These are phyloP conservation scores for Eidolon helvum DNA, from an alignment of 2,113 vertebrate genomes.

Conservation along the genomic window DNA sequence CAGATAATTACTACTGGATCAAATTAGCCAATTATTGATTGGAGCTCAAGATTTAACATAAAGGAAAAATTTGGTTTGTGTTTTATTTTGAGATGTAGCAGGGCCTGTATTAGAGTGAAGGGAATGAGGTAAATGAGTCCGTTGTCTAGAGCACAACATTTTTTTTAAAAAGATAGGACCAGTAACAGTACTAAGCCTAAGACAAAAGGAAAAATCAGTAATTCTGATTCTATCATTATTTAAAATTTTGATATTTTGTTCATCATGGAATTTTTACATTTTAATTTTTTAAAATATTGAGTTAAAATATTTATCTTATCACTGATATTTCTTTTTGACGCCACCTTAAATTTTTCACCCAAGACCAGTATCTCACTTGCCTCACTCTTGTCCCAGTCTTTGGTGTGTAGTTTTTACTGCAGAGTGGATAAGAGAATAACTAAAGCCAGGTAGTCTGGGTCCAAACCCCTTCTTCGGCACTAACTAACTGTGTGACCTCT, in stretches of 20 bases:
- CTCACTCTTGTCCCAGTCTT: not conserved
- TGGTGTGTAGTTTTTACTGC: not conserved
- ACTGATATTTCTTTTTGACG: not conserved
- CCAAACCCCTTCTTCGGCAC: not conserved
- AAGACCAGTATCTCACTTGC: not conserved
- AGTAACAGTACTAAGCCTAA: not conserved
- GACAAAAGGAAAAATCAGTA: not conserved
- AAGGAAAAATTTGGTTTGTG: conserved; percentile 20
- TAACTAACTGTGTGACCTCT: not conserved
- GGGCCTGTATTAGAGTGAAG: not conserved
- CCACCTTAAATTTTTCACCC: conserved; percentile 4
- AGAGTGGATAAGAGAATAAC: not conserved
- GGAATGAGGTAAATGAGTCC: not conserved
- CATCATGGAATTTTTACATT: not conserved
- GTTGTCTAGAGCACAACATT: not conserved
- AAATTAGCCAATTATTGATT: not conserved
- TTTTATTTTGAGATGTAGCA: not conserved
- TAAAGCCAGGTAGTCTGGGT: not conserved
- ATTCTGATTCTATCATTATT: not conserved
- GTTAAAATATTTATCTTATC: not conserved
- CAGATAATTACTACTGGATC: not conserved
- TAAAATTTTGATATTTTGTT: conserved; percentile 7
- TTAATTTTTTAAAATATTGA: not conserved
- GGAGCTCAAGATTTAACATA: conserved; percentile 4
- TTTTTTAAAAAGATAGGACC: not conserved